phyloP scores from a whole-genome alignment of 2,797 vertebrate species.

The Eulemur mongoz region DNA sequence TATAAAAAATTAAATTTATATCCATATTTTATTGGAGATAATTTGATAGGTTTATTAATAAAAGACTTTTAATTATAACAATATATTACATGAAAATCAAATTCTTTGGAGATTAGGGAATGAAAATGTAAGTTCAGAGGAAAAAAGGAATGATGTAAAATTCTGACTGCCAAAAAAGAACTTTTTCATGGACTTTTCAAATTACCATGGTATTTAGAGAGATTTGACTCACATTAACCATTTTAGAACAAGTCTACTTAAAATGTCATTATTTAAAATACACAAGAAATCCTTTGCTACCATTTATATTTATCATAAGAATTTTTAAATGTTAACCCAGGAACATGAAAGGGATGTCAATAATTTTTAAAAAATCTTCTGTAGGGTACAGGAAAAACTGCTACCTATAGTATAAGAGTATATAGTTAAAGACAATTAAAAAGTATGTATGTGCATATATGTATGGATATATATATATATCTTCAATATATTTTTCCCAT shows the following conservation, averaged over 20 bases:
- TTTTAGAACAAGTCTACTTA: constrained; percentile 9
- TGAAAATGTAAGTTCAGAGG: constrained; percentile 37
- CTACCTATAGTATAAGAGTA: neutral
- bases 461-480: neutral
- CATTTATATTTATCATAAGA: constrained; percentile 5
- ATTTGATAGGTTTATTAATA: constrained; percentile 4
- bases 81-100: constrained; percentile 17
- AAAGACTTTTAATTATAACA: constrained; percentile 12
- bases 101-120: neutral
- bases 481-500: neutral
- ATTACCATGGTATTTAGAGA: constrained; percentile 7
- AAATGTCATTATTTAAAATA: constrained; percentile 53
- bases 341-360: neutral
- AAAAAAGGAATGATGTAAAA: constrained; percentile 15
- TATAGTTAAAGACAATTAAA: neutral
- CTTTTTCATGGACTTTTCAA: neutral
- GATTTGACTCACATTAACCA: constrained; percentile 19
- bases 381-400: neutral
- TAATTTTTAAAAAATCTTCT: constrained; percentile 20
- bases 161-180: neutral
- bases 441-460: neutral
- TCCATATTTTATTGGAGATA: constrained; percentile 29
- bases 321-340: neutral
- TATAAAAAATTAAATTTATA: constrained; percentile 49
- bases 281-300: constrained; percentile 20